Percentiles rank a stretch among this genome's conserved stretches.
Evolutionary conservation across 2,113 vertebrate genomes (phyloP).

Genomic region (Cephalopholis sonnerati): DNA sequence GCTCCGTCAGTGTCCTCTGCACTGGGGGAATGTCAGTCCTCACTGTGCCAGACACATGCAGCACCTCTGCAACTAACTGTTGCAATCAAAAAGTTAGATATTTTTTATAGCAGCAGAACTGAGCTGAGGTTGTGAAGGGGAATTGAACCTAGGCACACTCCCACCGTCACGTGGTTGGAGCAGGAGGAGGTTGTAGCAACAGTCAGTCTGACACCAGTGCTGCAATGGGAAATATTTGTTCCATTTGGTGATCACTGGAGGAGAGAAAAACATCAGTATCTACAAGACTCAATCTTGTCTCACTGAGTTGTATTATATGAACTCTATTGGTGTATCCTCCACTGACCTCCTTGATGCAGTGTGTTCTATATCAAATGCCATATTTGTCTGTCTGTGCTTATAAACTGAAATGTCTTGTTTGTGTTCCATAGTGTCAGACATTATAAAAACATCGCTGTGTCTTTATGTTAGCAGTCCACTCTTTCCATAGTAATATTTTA

Average conservation of each 20-base stretch:
- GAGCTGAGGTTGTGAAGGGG: conserved; percentile 84
- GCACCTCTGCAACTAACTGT: conserved; percentile 69
- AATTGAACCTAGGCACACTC: conserved; percentile 90
- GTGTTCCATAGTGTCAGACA: neutral
- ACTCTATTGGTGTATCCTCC: neutral
- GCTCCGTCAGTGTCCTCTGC: conserved; percentile 57
- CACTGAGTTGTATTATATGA: neutral
- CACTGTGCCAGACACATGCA: conserved; percentile 43
- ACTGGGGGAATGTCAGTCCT: conserved; percentile 53
- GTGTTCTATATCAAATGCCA: neutral
- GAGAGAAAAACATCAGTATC: conserved; percentile 7
- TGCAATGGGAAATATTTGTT: conserved; percentile 48
- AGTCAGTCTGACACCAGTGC: conserved; percentile 43
- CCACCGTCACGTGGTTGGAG: conserved; percentile 89
- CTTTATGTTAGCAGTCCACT: neutral
- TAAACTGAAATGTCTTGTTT: neutral
- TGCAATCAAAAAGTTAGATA: conserved; percentile 72
- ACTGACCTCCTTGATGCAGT: neutral
- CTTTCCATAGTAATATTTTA: neutral
- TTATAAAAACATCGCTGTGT: neutral
- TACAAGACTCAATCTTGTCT: neutral
- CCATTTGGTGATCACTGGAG: conserved; percentile 24
- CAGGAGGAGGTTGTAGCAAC: conserved; percentile 84
- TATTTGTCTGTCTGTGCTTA: neutral
- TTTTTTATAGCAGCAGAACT: conserved; percentile 80